Conservation (phyloP, 2,888 invertebrate genomes). For the Aporophyla nigra region DNA sequence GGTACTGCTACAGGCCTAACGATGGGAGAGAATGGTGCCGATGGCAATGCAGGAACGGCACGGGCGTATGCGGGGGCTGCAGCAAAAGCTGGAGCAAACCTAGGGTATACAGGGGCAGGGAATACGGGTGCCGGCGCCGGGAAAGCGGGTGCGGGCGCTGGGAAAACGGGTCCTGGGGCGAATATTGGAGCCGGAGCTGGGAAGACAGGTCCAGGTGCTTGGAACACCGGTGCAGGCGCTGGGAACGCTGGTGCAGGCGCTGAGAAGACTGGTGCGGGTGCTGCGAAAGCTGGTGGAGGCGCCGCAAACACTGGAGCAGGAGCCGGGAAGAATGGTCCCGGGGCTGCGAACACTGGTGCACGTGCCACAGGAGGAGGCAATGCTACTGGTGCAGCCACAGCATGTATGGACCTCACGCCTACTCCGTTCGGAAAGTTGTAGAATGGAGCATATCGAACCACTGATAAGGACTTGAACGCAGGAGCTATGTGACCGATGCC, state of each 20-base stretch:
- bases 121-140: slow-evolving; percentile 64
- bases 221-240: slow-evolving; percentile 63
- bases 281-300: slow-evolving; percentile 64
- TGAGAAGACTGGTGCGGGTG: slow-evolving; percentile 69
- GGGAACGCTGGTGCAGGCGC: slow-evolving; percentile 63
- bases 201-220: slow-evolving; percentile 66
- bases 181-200: slow-evolving; percentile 64
- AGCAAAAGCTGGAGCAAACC: slow-evolving; percentile 57
- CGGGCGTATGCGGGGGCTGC: slow-evolving; percentile 70
- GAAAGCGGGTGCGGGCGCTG: slow-evolving; percentile 61
- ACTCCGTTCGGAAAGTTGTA: slow-evolving; percentile 86
- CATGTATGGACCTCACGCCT: slow-evolving; percentile 84
- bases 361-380: slow-evolving; percentile 50
- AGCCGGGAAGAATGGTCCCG: slow-evolving; percentile 59
- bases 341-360: slow-evolving; percentile 65
- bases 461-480: slow-evolving; percentile 81
- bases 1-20: slow-evolving; percentile 72
- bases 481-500: slow-evolving; percentile 83
- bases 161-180: slow-evolving; percentile 61
- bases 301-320: slow-evolving; percentile 52
- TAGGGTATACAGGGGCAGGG: slow-evolving; percentile 62
- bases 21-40: slow-evolving; percentile 78
- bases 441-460: slow-evolving; percentile 87
- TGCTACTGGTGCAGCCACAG: slow-evolving; percentile 76
- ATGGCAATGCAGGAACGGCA: slow-evolving; percentile 63